Percentiles rank a stretch among this genome's conserved stretches.
These are phyloP conservation scores for Diadophis punctatus DNA, from an alignment of 2,113 vertebrate genomes.

Conservation along the genomic window DNA sequence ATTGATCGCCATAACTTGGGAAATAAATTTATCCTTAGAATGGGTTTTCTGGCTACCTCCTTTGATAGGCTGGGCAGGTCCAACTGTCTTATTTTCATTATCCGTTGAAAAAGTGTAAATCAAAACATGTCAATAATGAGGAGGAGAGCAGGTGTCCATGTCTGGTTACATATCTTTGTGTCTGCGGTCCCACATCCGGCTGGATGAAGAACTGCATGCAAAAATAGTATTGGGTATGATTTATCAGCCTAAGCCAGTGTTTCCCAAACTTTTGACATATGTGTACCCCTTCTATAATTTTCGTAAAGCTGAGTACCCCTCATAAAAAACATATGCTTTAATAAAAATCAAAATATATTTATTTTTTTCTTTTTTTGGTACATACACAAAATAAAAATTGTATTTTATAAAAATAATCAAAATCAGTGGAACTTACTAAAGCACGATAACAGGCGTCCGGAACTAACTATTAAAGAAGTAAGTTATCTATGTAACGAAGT, in stretches of 20 bases:
- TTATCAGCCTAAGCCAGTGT: neutral
- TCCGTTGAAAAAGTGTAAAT: neutral
- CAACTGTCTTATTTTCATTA: neutral
- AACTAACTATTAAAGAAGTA: too few species aligned
- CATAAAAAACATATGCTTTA: too few species aligned
- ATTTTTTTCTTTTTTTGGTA: too few species aligned
- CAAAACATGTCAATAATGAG: neutral
- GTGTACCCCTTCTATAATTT: too few species aligned
- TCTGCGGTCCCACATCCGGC: neutral
- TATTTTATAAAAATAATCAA: too few species aligned
- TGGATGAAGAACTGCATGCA: neutral
- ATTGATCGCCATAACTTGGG: neutral
- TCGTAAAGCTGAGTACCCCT: too few species aligned
- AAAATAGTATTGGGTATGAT: neutral
- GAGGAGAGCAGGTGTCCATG: neutral
- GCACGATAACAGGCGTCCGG: too few species aligned
- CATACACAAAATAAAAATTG: too few species aligned
- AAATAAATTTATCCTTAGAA: neutral
- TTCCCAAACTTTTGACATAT: too few species aligned
- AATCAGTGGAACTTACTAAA: too few species aligned
- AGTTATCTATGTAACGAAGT: too few species aligned
- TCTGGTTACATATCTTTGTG: neutral
- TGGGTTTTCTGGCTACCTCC: neutral
- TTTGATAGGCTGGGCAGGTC: neutral
- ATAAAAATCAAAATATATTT: too few species aligned